A percentile compares a stretch with the other conserved stretches of the same genome.
Conservation (phyloP, 2,888 invertebrate genomes). For the Phortica okadai region DNA sequence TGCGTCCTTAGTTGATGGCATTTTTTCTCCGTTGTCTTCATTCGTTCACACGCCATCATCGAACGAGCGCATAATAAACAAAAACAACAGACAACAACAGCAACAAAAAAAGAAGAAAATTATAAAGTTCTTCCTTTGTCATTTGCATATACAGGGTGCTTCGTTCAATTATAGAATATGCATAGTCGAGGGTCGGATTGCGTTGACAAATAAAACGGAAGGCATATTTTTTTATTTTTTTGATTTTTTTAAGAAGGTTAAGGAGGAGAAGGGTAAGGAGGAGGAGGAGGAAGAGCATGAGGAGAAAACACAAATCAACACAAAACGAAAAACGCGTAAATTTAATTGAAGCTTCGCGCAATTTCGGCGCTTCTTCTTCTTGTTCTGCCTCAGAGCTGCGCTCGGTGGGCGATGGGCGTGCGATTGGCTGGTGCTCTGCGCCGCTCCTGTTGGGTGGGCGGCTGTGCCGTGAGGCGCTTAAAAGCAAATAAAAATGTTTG, state of each 20-base stretch:
- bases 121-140: background rate
- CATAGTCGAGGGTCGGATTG: slow-evolving; percentile 14
- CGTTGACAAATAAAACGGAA: slow-evolving; percentile 29
- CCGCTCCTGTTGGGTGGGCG: background rate
- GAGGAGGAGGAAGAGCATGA: background rate
- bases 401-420: background rate
- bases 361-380: background rate
- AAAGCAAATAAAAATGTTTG: slow-evolving; percentile 36
- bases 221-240: slow-evolving; percentile 31
- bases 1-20: slow-evolving; percentile 50
- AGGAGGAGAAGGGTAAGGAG: too few species aligned
- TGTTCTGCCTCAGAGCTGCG: background rate
- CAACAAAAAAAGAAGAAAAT: background rate
- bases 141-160: background rate
- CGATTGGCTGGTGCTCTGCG: background rate
- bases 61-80: slow-evolving; percentile 37
- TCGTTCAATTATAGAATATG: slow-evolving; percentile 27
- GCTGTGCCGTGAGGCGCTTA: background rate
- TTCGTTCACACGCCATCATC: slow-evolving; percentile 70
- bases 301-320: slow-evolving; percentile 14
- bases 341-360: slow-evolving; percentile 23
- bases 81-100: background rate
- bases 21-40: slow-evolving; percentile 37
- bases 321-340: slow-evolving; percentile 25
- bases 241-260: background rate